Base-by-base conservation (phyloP, 2,888 invertebrate genomes). In the Scaptomyza caliginosa region DNA sequence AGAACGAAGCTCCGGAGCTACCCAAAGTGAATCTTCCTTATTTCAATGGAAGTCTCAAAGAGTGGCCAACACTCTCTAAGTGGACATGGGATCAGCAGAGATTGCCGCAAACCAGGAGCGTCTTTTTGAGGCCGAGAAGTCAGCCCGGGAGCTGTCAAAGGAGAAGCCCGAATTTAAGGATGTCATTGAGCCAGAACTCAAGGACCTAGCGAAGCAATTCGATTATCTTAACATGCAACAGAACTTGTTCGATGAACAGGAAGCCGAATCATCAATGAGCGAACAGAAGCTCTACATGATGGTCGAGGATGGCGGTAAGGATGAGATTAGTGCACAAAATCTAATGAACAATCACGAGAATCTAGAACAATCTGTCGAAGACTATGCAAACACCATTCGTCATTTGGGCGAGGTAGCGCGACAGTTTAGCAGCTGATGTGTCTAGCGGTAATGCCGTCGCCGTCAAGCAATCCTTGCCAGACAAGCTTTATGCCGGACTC, bases 201-300 rank as follows among this genome's bases (percentile, higher is more conserved):
- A n/a, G n/a, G n/a, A n/a, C n/a, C n/a, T n/a, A n/a, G n/a, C n/a
- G n/a, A n/a, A n/a, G n/a, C n/a, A n/a, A n/a, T n/a, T n/a, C n/a
- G n/a, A n/a, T n/a, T n/a, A n/a, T n/a, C n/a, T n/a, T n/a, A n/a
- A n/a, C n/a, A n/a, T n/a, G n/a, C n/a, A n/a, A n/a, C n/a, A n/a
- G n/a, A n/a, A n/a, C n/a, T n/a, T n/a, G n/a, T n/a, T n/a, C n/a
- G n/a, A n/a, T n/a, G n/a, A n/a, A n/a, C n/a, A n/a, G n/a, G n/a
- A n/a, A n/a, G n/a, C n/a, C n/a, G n/a, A n/a, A n/a, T n/a, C 23
- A 90, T 97, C 98, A 0, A 99, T 99, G 99, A 98, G 98, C 91
- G 99, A 99, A 90, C 99, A 99, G 91, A 99, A 99, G 91, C 92
- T 99, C 66, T 99, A 99, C 93, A 99, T 99, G 99, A 99, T 99